phyloP scores from a whole-genome alignment of 2,888 invertebrate species.

The Druceiella hillmani region DNA sequence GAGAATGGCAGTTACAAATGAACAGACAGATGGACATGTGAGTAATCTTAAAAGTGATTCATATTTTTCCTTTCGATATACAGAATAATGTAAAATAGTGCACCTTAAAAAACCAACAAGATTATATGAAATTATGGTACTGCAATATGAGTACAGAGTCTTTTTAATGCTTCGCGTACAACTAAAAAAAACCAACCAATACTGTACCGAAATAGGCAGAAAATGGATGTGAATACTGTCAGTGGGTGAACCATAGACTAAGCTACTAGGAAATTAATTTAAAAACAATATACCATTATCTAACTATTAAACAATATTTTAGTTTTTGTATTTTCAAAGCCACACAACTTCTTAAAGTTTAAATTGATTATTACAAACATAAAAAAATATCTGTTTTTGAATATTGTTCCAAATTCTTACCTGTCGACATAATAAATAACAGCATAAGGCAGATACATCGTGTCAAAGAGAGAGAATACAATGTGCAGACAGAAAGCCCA shows the following conservation, averaged over 20 bases:
- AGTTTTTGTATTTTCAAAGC: too few species aligned
- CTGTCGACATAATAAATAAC: constrained; percentile 75
- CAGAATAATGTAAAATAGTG: too few species aligned
- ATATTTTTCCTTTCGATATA: too few species aligned
- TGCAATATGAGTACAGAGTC: too few species aligned
- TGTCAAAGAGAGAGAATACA: constrained; percentile 66
- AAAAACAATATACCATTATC: background rate
- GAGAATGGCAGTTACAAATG: too few species aligned
- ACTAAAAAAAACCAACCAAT: too few species aligned
- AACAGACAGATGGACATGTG: too few species aligned
- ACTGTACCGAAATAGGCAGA: too few species aligned
- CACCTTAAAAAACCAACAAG: too few species aligned
- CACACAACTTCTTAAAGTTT: background rate
- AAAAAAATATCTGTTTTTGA: background rate
- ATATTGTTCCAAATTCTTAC: constrained; percentile 28
- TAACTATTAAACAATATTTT: background rate
- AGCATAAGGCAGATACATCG: constrained; percentile 79
- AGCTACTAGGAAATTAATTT: background rate
- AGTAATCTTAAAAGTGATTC: too few species aligned
- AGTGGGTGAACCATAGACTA: background rate
- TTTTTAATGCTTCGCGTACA: too few species aligned
- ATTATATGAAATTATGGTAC: too few species aligned
- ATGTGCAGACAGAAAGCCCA: constrained; percentile 66
- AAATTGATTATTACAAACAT: background rate
- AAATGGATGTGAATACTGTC: background rate